Base-by-base conservation (phyloP, 2,888 invertebrate genomes). In the Halictus quadricinctus region DNA sequence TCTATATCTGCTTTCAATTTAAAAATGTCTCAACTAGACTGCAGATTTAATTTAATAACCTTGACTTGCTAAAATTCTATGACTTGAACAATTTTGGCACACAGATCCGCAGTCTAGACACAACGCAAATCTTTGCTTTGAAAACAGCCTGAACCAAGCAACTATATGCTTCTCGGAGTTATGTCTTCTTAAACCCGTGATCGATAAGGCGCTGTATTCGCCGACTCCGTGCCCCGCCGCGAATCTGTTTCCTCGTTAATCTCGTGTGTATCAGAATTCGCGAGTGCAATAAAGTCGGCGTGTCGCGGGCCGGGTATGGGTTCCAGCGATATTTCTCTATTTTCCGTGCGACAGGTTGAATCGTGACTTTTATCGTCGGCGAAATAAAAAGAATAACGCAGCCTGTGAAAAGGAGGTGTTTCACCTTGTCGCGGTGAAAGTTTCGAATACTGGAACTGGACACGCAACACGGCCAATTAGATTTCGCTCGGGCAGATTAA, bases 381-480 rank as follows among this genome's bases (percentile, higher is more conserved):
- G 46, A 13, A 75, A 25, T 15, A 60, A 25, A 66, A 36, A 36
- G 5, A 43, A 15, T 58, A 60, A 50, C 29, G 41, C 29, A 50
- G 48, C 12, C 60, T 79, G 46, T 29, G 15, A 50, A 15, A 54
- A 58, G 46, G n/a, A 64, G 54, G 15, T 58, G 36, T 58, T 18
- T 58, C 41, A n/a, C 36, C 58, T 69, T 36, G n/a, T 58, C n/a
- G 54, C 73, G 60, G 29, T 46, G 72, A 73, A 81, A 73, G 54
- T 79, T 80, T 54, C 46, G 41, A 43, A 25, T 21, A 72, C 29
- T 43, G 69, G 43, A 46, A 66, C 54, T 15, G 54, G 66, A 66
- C 66, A 73, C 73, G 80, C 80, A 73, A 73, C 69, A 46, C 25
- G 46, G 36, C 54, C 80, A 73, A 81, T 80, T 73, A 80, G 80